Percentiles rank a stretch among this genome's conserved stretches.
These are phyloP conservation scores for Pogonus chalceus DNA, from an alignment of 1,140 invertebrate species.

Conservation along the genomic window DNA sequence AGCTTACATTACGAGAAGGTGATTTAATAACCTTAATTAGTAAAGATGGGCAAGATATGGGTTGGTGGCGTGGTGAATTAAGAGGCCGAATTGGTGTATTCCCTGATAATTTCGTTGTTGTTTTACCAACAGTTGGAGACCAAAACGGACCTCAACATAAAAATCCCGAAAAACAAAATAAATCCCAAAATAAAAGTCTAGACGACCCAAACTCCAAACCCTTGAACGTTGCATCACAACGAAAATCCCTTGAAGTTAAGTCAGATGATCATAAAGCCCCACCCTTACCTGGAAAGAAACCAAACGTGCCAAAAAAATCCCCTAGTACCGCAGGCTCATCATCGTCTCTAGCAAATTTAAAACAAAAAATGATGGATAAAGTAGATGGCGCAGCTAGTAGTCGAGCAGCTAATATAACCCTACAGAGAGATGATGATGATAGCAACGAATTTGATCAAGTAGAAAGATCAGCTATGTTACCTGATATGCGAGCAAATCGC, in stretches of 20 bases:
- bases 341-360: constrained; percentile 45
- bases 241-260: constrained; percentile 41
- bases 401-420: constrained; percentile 12
- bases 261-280: constrained; percentile 27
- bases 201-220: constrained; percentile 18
- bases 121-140: constrained; percentile 24
- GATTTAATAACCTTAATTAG: constrained; percentile 81
- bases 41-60: constrained; percentile 82
- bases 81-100: constrained; percentile 84
- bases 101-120: constrained; percentile 91
- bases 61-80: constrained; percentile 95
- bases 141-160: not conserved
- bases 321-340: constrained; percentile 41
- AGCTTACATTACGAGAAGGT: constrained; percentile 78
- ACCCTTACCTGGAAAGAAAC: constrained; percentile 42
- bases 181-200: constrained; percentile 12
- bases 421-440: constrained; percentile 14
- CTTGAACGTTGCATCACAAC: constrained; percentile 37
- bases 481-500: constrained; percentile 49
- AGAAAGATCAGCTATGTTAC: constrained; percentile 47
- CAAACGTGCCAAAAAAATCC: constrained; percentile 52
- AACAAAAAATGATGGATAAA: constrained; percentile 44
- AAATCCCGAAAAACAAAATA: constrained; percentile 9
- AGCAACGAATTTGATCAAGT: constrained; percentile 48
- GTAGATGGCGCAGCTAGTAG: constrained; percentile 30